These are phyloP conservation scores for Metopolophium dirhodum DNA, from an alignment of 1,140 invertebrate genomes.

Conservation along the genomic window DNA sequence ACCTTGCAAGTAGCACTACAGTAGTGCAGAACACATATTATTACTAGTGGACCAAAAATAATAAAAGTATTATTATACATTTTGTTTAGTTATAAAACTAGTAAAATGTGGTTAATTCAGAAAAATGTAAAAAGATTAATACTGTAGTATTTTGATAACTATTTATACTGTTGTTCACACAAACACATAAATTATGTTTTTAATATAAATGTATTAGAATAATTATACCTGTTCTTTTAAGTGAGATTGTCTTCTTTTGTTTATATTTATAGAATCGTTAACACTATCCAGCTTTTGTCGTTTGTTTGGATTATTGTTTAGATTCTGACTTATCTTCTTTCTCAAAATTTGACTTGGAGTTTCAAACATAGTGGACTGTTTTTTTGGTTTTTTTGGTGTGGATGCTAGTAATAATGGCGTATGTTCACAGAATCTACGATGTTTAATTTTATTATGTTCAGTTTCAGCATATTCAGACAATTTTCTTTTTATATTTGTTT, in stretches of 20 bases:
- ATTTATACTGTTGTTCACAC: background rate
- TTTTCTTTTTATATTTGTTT: conserved; percentile 43
- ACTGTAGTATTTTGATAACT: background rate
- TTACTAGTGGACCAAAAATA: background rate
- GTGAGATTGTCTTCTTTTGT: background rate
- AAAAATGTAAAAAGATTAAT: background rate
- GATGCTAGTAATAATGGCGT: conserved; percentile 22
- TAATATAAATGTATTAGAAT: background rate
- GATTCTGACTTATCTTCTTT: conserved; percentile 18
- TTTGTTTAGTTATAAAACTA: background rate
- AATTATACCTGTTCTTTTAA: conserved; percentile 31
- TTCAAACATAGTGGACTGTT: background rate
- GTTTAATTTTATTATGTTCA: conserved; percentile 5
- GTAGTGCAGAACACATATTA: no score
- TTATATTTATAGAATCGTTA: conserved; percentile 27
- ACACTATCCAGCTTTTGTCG: background rate
- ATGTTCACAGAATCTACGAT: background rate
- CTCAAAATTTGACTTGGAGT: conserved; percentile 35
- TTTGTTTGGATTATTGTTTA: background rate
- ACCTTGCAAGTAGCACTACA: no score
- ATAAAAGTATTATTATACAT: background rate
- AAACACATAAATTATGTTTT: background rate
- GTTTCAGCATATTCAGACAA: background rate
- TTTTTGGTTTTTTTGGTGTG: conserved; percentile 23
- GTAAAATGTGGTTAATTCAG: background rate